phyloP scores from a whole-genome alignment of 37 sponge, comb jelly and placozoan species.

The Oopsacas minuta region DNA sequence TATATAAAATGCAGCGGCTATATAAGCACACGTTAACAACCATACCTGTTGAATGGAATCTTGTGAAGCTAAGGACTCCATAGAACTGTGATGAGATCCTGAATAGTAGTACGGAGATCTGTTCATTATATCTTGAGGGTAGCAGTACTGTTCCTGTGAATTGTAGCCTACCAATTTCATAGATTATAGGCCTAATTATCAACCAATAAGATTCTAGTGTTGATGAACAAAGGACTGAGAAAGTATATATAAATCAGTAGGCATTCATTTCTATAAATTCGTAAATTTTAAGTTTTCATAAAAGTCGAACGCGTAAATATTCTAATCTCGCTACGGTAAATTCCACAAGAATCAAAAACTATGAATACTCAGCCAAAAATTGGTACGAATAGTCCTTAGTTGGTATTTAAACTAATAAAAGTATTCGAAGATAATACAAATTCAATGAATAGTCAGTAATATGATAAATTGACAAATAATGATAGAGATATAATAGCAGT shows the following conservation, averaged over 20 bases:
- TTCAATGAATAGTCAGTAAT: no score
- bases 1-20: no score
- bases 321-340: no score
- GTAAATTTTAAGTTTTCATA: background rate
- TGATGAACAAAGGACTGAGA: background rate
- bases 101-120: slow-evolving; percentile 12
- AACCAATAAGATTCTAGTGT: background rate
- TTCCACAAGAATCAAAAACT: no score
- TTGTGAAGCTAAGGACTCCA: background rate
- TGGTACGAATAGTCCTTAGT: no score
- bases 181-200: background rate
- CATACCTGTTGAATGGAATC: slow-evolving; percentile 10
- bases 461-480: no score
- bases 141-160: background rate
- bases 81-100: slow-evolving; percentile 4
- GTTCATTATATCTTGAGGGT: background rate
- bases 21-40: no score
- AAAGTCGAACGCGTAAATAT: no score
- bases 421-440: no score
- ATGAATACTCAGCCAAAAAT: no score
- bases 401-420: no score
- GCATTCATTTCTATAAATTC: background rate
- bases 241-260: background rate
- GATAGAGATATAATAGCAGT: no score
- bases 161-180: slow-evolving; percentile 8